Evolutionary conservation across 2,888 invertebrate species (phyloP).

Genomic region (Tiliacea citrago): DNA sequence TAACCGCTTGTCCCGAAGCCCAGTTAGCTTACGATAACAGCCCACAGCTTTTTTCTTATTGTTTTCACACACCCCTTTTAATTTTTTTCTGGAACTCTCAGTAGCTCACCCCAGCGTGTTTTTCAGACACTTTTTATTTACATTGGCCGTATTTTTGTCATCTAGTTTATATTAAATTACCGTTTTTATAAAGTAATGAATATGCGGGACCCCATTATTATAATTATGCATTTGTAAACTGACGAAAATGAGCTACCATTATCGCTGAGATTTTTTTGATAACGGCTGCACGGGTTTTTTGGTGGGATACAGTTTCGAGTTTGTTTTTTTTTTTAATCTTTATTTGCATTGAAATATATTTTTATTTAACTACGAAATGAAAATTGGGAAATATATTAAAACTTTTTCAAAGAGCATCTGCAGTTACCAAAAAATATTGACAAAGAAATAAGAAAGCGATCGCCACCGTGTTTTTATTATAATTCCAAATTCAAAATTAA

Average conservation of each 20-base stretch:
- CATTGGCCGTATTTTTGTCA: conserved; percentile 88
- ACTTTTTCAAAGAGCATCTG: background rate
- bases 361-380: background rate
- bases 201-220: conserved; percentile 85
- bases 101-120: conserved; percentile 78
- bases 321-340: background rate
- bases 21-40: conserved; percentile 84
- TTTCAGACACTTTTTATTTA: conserved; percentile 82
- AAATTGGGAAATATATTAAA: background rate
- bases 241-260: conserved; percentile 85
- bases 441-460: conserved; percentile 44
- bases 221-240: conserved; percentile 81
- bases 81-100: conserved; percentile 74
- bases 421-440: background rate
- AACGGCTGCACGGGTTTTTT: conserved; percentile 67
- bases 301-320: conserved; percentile 28
- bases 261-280: conserved; percentile 76
- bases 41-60: conserved; percentile 79
- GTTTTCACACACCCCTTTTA: conserved; percentile 85
- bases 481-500: conserved; percentile 62
- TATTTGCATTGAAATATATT: background rate
- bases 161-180: conserved; percentile 91
- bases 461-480: conserved; percentile 45
- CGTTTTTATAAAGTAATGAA: conserved; percentile 87
- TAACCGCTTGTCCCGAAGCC: conserved; percentile 86